A percentile compares a stretch with the other conserved stretches of the same genome.
Evolutionary conservation across 30 jellyfish, hydroid and myxozoan species (phyloP).

Genomic region (Turritopsis rubra): DNA sequence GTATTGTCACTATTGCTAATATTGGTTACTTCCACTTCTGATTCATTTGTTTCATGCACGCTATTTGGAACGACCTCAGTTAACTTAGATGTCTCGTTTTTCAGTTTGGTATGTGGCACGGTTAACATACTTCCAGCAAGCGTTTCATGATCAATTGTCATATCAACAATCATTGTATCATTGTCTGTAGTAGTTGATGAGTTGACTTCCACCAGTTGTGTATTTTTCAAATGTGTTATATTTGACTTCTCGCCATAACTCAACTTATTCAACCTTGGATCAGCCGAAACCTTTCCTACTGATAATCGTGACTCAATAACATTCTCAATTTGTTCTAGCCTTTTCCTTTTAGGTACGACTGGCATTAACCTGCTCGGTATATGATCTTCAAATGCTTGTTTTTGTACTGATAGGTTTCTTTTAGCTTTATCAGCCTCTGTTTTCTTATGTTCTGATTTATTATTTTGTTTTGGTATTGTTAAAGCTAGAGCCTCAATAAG

Average conservation of each 20-base stretch:
- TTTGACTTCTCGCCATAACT: constrained; percentile 28
- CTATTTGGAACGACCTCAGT: neutral
- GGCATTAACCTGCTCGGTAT: constrained; percentile 38
- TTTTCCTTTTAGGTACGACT: constrained; percentile 30
- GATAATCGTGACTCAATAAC: neutral
- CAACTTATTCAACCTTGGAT: constrained; percentile 30
- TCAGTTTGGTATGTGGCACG: neutral
- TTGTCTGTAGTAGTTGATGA: neutral
- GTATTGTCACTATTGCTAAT: neutral
- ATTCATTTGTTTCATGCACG: neutral
- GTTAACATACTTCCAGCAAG: constrained; percentile 18
- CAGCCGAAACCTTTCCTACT: neutral
- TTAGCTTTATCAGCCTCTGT: constrained; percentile 5
- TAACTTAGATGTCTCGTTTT: neutral
- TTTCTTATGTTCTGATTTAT: neutral
- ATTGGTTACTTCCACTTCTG: neutral
- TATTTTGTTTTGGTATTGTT: constrained; percentile 10
- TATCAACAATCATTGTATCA: constrained; percentile 32
- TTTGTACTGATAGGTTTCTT: neutral
- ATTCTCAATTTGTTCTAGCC: neutral
- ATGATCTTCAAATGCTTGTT: neutral
- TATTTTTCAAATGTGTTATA: constrained; percentile 14
- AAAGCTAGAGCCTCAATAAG: constrained; percentile 43
- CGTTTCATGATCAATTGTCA: constrained; percentile 37
- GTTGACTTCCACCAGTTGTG: constrained; percentile 21